Evolutionary conservation across 2,888 invertebrate genomes (phyloP).

Genomic region (Lasioglossum calceatum): DNA sequence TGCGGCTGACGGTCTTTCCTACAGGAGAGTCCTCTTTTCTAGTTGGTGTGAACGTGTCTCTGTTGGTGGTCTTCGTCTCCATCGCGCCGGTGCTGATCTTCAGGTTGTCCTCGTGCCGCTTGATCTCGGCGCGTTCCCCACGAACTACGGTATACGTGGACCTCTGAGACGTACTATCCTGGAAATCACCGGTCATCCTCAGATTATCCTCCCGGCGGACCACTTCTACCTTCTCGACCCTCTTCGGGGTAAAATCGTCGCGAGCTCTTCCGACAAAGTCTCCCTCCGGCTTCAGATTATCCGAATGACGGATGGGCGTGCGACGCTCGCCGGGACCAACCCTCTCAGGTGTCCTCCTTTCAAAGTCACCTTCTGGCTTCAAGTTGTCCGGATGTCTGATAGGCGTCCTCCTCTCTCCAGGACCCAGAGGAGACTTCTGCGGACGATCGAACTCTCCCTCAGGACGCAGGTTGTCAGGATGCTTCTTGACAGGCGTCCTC

Average conservation of each 20-base stretch:
- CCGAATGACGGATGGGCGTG: slow-evolving; percentile 77
- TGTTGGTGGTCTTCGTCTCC: slow-evolving; percentile 86
- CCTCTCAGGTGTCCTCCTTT: slow-evolving; percentile 83
- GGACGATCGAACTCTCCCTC: slow-evolving; percentile 86
- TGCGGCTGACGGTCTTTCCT: slow-evolving; percentile 86
- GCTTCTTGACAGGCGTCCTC: slow-evolving; percentile 75
- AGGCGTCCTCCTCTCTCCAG: slow-evolving; percentile 79
- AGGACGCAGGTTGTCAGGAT: slow-evolving; percentile 85
- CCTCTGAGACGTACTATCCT: slow-evolving; percentile 84
- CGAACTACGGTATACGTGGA: slow-evolving; percentile 84
- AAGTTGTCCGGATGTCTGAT: slow-evolving; percentile 84
- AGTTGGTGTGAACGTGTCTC: slow-evolving; percentile 85
- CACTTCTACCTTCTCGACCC: slow-evolving; percentile 86
- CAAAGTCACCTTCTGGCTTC: slow-evolving; percentile 85
- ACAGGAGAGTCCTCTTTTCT: slow-evolving; percentile 85
- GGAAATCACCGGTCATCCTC: slow-evolving; percentile 85
- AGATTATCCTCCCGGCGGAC: slow-evolving; percentile 81
- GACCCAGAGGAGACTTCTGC: slow-evolving; percentile 85
- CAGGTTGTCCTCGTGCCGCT: slow-evolving; percentile 85
- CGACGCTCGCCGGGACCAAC: slow-evolving; percentile 83
- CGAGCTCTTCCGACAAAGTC: slow-evolving; percentile 83
- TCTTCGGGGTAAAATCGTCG: slow-evolving; percentile 86
- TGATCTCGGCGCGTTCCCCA: slow-evolving; percentile 85
- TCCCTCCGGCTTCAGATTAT: slow-evolving; percentile 86
- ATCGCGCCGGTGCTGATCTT: slow-evolving; percentile 85